Conservation (phyloP, 2,888 invertebrate species). For the Apamea sordens region DNA sequence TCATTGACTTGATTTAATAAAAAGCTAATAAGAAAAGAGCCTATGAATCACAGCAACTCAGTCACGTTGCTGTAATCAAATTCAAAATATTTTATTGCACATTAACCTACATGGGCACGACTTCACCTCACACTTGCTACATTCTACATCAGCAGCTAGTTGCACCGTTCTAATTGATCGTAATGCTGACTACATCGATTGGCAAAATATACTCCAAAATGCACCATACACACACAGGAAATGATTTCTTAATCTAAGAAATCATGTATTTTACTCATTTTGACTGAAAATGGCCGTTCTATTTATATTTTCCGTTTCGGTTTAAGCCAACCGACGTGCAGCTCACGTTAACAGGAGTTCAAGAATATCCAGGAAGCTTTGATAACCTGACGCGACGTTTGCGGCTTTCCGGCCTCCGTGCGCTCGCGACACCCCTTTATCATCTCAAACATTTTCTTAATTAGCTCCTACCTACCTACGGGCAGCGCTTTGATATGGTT, state of each 20-base stretch:
- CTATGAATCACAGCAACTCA: not conserved
- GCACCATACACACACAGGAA: not conserved
- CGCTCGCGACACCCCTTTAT: slow-evolving; percentile 6
- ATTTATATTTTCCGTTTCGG: slow-evolving; percentile 6
- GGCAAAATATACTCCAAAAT: not conserved
- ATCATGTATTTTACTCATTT: not conserved
- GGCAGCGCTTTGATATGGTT: slow-evolving; percentile 31
- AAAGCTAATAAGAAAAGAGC: not conserved
- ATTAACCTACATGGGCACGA: not conserved
- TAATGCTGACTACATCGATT: not conserved
- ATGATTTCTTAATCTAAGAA: not conserved
- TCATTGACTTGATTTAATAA: not conserved
- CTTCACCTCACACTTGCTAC: not conserved
- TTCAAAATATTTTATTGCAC: not conserved
- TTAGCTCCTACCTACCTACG: slow-evolving; percentile 31
- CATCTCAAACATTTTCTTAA: slow-evolving; percentile 48
- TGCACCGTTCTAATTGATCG: not conserved
- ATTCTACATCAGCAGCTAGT: not conserved
- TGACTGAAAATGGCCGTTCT: not conserved
- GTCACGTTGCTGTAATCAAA: not conserved
- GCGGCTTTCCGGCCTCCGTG: slow-evolving; percentile 24
- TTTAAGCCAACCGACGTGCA: not conserved
- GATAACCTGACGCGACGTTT: slow-evolving; percentile 31
- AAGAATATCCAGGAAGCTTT: slow-evolving; percentile 24
- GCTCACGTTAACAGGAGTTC: slow-evolving; percentile 25